These are phyloP conservation scores for Scaeva pyrastri DNA, from an alignment of 2,888 invertebrate species.

Conservation along the genomic window DNA sequence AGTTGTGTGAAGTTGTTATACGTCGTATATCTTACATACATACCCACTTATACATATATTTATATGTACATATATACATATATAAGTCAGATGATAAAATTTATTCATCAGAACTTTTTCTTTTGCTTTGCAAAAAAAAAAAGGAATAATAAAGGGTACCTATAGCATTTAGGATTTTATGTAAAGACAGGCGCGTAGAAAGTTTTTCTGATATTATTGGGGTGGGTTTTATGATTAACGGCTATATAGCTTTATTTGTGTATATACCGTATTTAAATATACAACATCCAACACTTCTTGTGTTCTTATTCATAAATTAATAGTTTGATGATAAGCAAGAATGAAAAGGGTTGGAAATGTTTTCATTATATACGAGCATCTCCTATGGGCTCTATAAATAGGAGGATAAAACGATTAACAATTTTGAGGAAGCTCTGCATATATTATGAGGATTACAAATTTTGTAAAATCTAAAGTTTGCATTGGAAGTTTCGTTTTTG, in stretches of 20 bases:
- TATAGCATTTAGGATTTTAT: slow-evolving; percentile 40
- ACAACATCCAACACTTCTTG: slow-evolving; percentile 10
- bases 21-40: slow-evolving; percentile 27
- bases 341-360: slow-evolving; percentile 38
- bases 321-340: slow-evolving; percentile 25
- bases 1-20: slow-evolving; percentile 20
- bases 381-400: slow-evolving; percentile 19
- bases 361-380: slow-evolving; percentile 28
- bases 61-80: neutral
- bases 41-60: no score
- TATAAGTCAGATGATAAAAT: slow-evolving; percentile 28
- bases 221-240: slow-evolving; percentile 35
- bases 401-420: slow-evolving; percentile 37
- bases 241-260: slow-evolving; percentile 1
- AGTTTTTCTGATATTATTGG: slow-evolving; percentile 16
- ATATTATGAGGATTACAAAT: slow-evolving; percentile 19
- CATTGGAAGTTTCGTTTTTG: neutral
- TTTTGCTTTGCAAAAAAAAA: neutral
- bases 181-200: slow-evolving; percentile 36
- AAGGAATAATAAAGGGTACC: slow-evolving; percentile 24
- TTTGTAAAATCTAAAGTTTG: slow-evolving; percentile 1
- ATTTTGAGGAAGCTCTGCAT: slow-evolving; percentile 22
- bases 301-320: slow-evolving; percentile 32
- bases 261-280: slow-evolving; percentile 1
- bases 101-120: slow-evolving; percentile 34